A percentile compares a stretch with the other conserved stretches of the same genome.
phyloP scores from a whole-genome alignment of 2,113 vertebrate species.

The Phrynosoma blainvillii region DNA sequence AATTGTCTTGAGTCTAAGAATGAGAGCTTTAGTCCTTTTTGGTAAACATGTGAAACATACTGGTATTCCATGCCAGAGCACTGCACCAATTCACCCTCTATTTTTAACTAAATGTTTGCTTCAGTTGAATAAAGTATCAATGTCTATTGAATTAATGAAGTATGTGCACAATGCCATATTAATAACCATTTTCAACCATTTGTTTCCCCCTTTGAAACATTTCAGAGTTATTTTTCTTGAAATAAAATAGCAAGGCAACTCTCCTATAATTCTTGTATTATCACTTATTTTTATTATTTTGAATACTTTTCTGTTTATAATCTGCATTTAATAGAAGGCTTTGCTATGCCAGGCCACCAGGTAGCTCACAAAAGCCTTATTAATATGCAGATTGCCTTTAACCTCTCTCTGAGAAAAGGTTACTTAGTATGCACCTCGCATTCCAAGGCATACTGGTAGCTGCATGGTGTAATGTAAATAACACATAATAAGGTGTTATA shows the following conservation, averaged over 20 bases:
- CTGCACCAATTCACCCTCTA: background rate
- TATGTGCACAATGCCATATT: background rate
- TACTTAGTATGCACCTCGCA: background rate
- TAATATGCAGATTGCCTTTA: conserved; percentile 35
- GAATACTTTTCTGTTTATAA: background rate
- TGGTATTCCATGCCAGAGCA: background rate
- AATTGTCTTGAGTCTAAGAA: too few species aligned
- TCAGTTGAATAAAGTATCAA: background rate
- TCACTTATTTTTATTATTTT: background rate
- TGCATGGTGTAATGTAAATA: conserved; percentile 36
- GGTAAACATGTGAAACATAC: background rate
- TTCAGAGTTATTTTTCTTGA: conserved; percentile 1
- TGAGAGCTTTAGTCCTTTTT: background rate
- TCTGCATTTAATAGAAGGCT: conserved; percentile 33
- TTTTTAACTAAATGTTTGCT: background rate
- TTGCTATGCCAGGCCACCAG: conserved; percentile 25
- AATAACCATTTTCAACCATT: background rate
- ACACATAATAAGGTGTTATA: conserved; percentile 19
- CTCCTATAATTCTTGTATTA: conserved; percentile 19
- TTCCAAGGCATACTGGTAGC: conserved; percentile 41
- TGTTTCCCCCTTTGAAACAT: background rate
- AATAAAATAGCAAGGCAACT: background rate
- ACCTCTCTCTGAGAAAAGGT: conserved; percentile 26
- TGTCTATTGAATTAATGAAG: conserved; percentile 14
- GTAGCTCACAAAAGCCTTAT: conserved; percentile 15